phyloP scores from a whole-genome alignment of 1,140 invertebrate species.

The Drosophila orena region DNA sequence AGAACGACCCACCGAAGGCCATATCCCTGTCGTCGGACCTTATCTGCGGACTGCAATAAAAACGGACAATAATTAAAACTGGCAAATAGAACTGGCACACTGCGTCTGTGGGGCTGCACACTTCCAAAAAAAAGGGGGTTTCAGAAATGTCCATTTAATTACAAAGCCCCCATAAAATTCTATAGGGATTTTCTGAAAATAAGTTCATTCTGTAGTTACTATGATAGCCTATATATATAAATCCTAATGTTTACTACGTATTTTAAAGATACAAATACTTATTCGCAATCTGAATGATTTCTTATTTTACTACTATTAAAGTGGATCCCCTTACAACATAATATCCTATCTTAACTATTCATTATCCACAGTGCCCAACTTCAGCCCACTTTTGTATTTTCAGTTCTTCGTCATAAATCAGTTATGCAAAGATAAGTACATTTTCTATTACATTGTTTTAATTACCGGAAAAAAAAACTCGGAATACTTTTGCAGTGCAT shows the following conservation, averaged over 20 bases:
- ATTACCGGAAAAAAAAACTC: neutral
- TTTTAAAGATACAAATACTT: too few species aligned
- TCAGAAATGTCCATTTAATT: too few species aligned
- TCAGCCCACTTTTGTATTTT: neutral
- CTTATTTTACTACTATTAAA: too few species aligned
- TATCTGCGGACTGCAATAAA: conserved; percentile 78
- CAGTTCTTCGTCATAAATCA: neutral
- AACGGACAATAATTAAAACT: conserved; percentile 80
- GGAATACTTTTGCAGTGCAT: neutral
- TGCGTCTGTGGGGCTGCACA: neutral
- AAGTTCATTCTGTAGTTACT: too few species aligned
- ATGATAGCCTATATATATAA: too few species aligned
- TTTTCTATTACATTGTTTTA: neutral
- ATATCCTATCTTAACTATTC: too few species aligned
- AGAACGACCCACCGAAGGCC: conserved; percentile 28
- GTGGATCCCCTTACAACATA: too few species aligned
- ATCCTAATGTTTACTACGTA: too few species aligned
- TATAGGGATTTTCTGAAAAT: too few species aligned
- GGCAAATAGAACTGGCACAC: conserved; percentile 53
- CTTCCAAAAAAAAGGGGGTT: neutral
- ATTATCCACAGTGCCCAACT: neutral
- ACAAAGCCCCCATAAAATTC: too few species aligned
- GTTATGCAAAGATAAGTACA: neutral
- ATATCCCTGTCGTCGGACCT: conserved; percentile 55
- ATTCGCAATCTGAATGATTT: too few species aligned